These are phyloP conservation scores for Orchesella cincta DNA, from an alignment of 1,140 invertebrate genomes.

Conservation along the genomic window DNA sequence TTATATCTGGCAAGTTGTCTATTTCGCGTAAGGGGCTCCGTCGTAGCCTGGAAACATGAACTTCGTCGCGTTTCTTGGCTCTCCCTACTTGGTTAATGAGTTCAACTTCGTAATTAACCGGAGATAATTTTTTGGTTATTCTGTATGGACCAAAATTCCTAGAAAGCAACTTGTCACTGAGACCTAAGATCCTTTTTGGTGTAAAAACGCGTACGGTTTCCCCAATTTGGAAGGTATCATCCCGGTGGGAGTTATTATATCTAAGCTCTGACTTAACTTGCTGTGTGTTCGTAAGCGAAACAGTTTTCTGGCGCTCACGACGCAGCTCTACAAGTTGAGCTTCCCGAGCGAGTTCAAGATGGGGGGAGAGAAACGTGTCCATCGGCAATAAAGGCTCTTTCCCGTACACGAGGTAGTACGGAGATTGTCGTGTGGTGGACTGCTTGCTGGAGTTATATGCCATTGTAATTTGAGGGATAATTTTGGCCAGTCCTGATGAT, in stretches of 20 bases:
- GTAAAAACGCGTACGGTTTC: not conserved
- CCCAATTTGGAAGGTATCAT: not conserved
- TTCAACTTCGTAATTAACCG: conserved; percentile 8
- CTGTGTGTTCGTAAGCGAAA: not conserved
- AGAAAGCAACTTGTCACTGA: not conserved
- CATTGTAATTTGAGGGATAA: not conserved
- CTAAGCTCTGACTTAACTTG: not conserved
- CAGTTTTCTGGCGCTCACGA: not conserved
- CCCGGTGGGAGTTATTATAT: not conserved
- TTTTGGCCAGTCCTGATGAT: not conserved
- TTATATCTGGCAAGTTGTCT: too few relatives aligned
- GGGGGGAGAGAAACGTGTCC: not conserved
- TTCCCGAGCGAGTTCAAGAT: not conserved
- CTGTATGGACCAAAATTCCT: not conserved
- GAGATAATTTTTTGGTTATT: not conserved
- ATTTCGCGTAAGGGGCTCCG: not conserved
- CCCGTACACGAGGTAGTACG: not conserved
- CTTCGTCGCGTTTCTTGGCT: not conserved
- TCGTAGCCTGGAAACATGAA: not conserved
- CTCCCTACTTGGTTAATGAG: not conserved
- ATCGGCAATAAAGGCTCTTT: not conserved
- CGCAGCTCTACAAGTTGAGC: not conserved
- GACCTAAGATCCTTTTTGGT: not conserved
- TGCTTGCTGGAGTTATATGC: not conserved
- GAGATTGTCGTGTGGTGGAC: not conserved